Evolutionary conservation across 2,113 vertebrate genomes (phyloP).

Genomic region (Lophochroa leadbeateri): DNA sequence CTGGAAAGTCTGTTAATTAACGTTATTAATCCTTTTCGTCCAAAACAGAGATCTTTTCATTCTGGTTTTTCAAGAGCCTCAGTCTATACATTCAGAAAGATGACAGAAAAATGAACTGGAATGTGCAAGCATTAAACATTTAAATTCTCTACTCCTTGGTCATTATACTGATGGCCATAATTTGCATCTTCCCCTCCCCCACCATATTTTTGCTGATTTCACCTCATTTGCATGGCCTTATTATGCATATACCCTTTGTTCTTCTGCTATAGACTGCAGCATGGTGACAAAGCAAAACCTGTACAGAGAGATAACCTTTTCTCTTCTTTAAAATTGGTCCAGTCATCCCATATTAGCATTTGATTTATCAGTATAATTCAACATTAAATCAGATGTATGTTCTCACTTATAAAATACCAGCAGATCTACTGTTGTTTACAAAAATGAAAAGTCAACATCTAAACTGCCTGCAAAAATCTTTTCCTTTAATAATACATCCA

Average conservation of each 20-base stretch:
- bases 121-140: slow-evolving; percentile 72
- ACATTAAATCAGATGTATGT: slow-evolving; percentile 1
- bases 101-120: slow-evolving; percentile 65
- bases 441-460: not conserved
- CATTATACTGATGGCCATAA: slow-evolving; percentile 60
- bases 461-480: slow-evolving; percentile 6
- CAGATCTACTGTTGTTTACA: slow-evolving; percentile 5
- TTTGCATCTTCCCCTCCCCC: slow-evolving; percentile 70
- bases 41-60: slow-evolving; percentile 50
- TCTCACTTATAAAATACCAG: slow-evolving; percentile 27
- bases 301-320: not conserved
- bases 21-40: slow-evolving; percentile 21
- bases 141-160: slow-evolving; percentile 72
- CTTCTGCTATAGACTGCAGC: slow-evolving; percentile 68
- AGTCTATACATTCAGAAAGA: slow-evolving; percentile 54
- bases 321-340: slow-evolving; percentile 33
- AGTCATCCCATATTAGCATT: slow-evolving; percentile 6
- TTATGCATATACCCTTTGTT: slow-evolving; percentile 87
- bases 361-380: not conserved
- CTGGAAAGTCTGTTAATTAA: slow-evolving; percentile 19
- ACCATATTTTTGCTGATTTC: slow-evolving; percentile 84
- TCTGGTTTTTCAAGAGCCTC: slow-evolving; percentile 48
- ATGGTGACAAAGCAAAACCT: slow-evolving; percentile 78
- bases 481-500: not conserved
- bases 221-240: slow-evolving; percentile 87